Percentiles rank a stretch among this genome's conserved stretches.
Evolutionary conservation across 2,797 vertebrate species (phyloP).

Genomic region (Knipowitschia caucasica): DNA sequence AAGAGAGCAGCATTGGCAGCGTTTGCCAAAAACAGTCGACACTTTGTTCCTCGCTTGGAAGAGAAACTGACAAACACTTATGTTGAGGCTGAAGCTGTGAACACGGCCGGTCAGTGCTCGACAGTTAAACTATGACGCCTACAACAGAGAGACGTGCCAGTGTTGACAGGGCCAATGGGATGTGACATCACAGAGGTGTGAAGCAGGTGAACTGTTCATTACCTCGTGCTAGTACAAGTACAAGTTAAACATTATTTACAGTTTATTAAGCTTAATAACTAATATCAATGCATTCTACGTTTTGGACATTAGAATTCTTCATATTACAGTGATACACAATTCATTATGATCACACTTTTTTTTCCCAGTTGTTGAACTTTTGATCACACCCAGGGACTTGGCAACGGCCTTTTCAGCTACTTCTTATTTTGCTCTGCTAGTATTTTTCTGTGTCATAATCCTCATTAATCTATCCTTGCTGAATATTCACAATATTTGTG

Average conservation of each 20-base stretch:
- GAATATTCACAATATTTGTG: no score
- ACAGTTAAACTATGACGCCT: conserved; percentile 33
- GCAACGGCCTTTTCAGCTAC: background rate
- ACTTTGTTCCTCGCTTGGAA: conserved; percentile 10
- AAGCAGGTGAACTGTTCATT: conserved; percentile 2
- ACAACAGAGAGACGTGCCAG: conserved; percentile 28
- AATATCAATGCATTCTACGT: no score
- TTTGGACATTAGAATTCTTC: no score
- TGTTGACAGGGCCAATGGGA: conserved; percentile 27
- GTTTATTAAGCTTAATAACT: no score
- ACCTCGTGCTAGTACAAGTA: background rate
- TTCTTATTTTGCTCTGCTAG: background rate
- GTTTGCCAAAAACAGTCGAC: conserved; percentile 8
- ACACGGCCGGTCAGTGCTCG: conserved; percentile 9
- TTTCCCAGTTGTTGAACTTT: no score
- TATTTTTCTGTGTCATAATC: no score
- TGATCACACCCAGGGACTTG: background rate
- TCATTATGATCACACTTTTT: no score
- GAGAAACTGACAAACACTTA: conserved; percentile 9
- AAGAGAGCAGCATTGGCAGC: background rate
- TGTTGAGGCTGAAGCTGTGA: conserved; percentile 7
- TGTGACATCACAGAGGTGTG: conserved; percentile 21
- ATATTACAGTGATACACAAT: no score
- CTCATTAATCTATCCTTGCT: no score
- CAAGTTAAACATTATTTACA: background rate